Percentiles rank a stretch among this genome's conserved stretches.
These are phyloP conservation scores for Pyxicephalus adspersus DNA, from an alignment of 2,113 vertebrate species.

Conservation along the genomic window DNA sequence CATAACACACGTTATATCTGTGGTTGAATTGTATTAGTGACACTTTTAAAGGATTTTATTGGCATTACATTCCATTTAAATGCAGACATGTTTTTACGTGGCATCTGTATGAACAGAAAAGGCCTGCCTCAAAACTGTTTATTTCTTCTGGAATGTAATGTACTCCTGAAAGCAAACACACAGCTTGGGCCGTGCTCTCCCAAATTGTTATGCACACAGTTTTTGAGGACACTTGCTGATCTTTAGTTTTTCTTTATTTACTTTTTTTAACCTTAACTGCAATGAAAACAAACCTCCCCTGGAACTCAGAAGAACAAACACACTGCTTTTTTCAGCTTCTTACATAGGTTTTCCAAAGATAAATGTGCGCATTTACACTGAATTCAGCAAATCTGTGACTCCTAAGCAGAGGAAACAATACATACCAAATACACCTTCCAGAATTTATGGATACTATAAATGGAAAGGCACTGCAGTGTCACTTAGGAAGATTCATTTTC, in stretches of 20 bases:
- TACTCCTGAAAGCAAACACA: neutral
- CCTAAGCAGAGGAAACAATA: neutral
- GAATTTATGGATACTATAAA: no score
- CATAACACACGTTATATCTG: no score
- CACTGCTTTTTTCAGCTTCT: no score
- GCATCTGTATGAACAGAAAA: neutral
- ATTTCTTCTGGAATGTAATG: conserved; percentile 15
- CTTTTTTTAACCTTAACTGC: neutral
- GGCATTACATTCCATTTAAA: neutral
- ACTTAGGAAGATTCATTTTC: no score
- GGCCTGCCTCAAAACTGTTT: no score
- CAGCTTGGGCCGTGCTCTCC: neutral
- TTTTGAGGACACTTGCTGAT: neutral
- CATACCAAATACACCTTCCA: no score
- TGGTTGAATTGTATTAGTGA: no score
- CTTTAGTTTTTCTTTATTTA: conserved; percentile 13
- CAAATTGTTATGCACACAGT: neutral
- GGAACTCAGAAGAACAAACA: neutral
- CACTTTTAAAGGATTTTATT: no score
- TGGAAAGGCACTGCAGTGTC: no score
- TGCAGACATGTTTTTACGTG: neutral
- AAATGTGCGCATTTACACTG: no score
- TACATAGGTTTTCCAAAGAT: no score
- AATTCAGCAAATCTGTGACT: neutral
- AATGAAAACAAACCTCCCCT: neutral